Evolutionary conservation across 2,797 vertebrate genomes (phyloP), one percentile per base, ranked within the genome.

Genomic region (Lutjanus campechanus): DNA sequence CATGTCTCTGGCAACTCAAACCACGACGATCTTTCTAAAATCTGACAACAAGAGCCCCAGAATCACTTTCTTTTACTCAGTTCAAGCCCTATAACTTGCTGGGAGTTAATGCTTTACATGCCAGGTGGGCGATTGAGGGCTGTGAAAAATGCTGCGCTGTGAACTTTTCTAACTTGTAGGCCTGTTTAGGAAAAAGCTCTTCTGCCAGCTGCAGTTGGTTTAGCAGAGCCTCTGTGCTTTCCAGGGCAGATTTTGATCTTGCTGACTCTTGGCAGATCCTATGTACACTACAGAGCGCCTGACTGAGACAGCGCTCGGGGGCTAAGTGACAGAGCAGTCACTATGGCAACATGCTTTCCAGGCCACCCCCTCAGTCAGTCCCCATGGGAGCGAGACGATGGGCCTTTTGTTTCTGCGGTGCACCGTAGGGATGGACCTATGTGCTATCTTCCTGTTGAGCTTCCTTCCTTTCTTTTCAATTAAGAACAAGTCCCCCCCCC

Each of bases 211-310:
- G 78, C 69, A 85, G 92, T 94, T 95, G 92, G 78, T 94, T 94
- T 93, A 94, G 81, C 86, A 71, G 80, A 95, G 90, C 85, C 84
- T 69, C 79, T 89, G 77, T 81, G 91, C 89, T 94, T 92, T 86
- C 63, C 82, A 85, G 64, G 79, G 79, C 83, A 90, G 89, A 93
- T 95, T 92, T 77, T 66, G 82, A 94, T 94, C 90, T 90, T 86
- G 91, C 94, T 95, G 94, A 94, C 93, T 95, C 75, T 85, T 89
- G 86, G 88, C 83, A 92, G 84, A 90, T 79, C 74, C 66, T 90
- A 77, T 86, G 84, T 88, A 91, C 88, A 89, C 88, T 81, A 76
- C 60, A 75, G 74, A 90, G 77, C 44, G 83, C 78, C 79, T 67
- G 81, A 85, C 85, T 69, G 84, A 91, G 86, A 83, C 83, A 89